Base-by-base conservation (phyloP, 1,140 invertebrate genomes). In the Drosophila miranda region DNA sequence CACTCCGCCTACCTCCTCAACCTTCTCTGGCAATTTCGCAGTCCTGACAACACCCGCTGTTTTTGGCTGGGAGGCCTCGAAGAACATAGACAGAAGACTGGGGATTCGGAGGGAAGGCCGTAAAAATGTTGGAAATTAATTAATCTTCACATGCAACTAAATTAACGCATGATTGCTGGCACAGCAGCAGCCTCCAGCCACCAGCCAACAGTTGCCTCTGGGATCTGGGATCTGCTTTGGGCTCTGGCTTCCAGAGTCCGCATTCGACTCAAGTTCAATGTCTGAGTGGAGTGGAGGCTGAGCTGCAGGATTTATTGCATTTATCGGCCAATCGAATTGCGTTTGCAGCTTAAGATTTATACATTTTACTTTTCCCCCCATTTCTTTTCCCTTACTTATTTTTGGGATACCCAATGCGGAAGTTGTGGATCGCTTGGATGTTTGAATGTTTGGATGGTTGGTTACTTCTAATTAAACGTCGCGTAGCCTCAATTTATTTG, bases 81-180 rank as follows among this genome's bases (percentile, higher is more conserved):
- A 48, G 23, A n/a, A 42, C 38, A 55, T 21, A 23, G 53, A 41
- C 9, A 4, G 34, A 11, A 1, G 34, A 38, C 34, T 3, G 30
- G 2, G 3, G 30, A 34, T n/a, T n/a, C 21, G 46, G 0, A 23
- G 49, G 43, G 16, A 14, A 13, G 42, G 79, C 55, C 60, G 79
- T 79, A 84, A 86, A 86, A 86, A 75, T 54, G 78, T 58, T 80
- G 69, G 60, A 56, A 84, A 84, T 86, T 87, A 87, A 84, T 84
- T 84, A 84, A 86, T 84, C 81, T 81, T 84, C 70, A 53, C 81
- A 84, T 86, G 81, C 82, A 84, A 84, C 81, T 84, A 84, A 84
- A 84, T 84, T 84, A 84, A 84, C 81, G 82, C 81, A 84, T 87
- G 81, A 84, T 87, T 81, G 81, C 81, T 59, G 69, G 54, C 49